Percentiles rank a stretch among this genome's conserved stretches.
phyloP scores from a whole-genome alignment of 2,888 invertebrate genomes.

The Thecophora atra region DNA sequence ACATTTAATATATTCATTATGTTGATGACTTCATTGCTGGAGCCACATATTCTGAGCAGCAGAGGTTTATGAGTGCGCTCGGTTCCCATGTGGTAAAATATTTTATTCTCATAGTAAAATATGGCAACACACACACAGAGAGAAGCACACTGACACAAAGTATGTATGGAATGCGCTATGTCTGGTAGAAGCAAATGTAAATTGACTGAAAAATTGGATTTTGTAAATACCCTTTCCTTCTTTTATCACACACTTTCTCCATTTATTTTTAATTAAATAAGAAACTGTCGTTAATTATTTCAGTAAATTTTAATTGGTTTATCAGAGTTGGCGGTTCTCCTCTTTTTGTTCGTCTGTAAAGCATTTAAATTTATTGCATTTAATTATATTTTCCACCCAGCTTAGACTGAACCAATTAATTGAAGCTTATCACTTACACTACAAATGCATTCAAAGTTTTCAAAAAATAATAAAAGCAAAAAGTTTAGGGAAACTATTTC shows the following conservation, averaged over 20 bases:
- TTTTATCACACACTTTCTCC: too few relatives aligned
- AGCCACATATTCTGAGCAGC: constrained; percentile 1
- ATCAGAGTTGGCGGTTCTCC: not conserved
- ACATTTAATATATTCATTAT: constrained; percentile 35
- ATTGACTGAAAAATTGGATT: not conserved
- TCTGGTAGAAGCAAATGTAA: too few relatives aligned
- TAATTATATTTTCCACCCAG: too few relatives aligned
- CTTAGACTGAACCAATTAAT: too few relatives aligned
- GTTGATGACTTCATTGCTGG: constrained; percentile 30
- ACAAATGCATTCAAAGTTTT: too few relatives aligned
- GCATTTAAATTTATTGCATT: too few relatives aligned
- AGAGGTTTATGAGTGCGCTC: not conserved
- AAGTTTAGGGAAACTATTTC: too few relatives aligned
- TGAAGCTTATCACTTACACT: too few relatives aligned
- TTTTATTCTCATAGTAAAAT: not conserved
- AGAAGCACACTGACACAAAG: not conserved
- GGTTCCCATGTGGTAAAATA: constrained; percentile 12
- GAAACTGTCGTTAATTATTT: not conserved
- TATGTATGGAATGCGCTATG: not conserved
- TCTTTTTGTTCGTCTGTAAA: too few relatives aligned
- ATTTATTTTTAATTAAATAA: not conserved
- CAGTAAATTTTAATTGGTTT: not conserved
- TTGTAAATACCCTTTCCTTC: not conserved
- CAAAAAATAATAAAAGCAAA: too few relatives aligned
- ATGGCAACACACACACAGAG: not conserved